Conservation (phyloP, 2,888 invertebrate species). For the Thumatha senex region DNA sequence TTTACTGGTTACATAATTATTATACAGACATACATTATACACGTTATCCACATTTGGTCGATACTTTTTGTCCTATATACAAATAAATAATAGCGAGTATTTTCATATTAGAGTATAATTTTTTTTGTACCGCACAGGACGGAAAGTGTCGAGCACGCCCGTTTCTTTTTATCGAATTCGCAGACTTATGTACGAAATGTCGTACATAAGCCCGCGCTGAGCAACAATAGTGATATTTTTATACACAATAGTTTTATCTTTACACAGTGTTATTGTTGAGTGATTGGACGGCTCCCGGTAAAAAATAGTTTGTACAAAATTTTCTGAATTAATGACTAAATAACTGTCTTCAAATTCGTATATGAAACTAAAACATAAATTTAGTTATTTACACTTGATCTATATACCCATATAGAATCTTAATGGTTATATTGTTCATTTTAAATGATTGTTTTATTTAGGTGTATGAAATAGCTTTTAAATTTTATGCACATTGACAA, state of each 20-base stretch:
- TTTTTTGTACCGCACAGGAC: constrained; percentile 65
- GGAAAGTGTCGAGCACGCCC: constrained; percentile 56
- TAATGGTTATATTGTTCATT: constrained; percentile 20
- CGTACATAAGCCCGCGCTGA: constrained; percentile 46
- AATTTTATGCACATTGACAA: constrained; percentile 19
- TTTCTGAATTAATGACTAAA: constrained; percentile 59
- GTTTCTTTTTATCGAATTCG: constrained; percentile 68
- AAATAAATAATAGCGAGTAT: constrained; percentile 63
- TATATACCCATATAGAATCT: constrained; percentile 32
- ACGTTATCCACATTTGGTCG: constrained; percentile 63
- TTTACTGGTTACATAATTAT: constrained; percentile 81
- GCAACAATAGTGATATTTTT: constrained; percentile 80
- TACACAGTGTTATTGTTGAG: constrained; percentile 81
- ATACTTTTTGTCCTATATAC: constrained; percentile 55
- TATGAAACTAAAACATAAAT: constrained; percentile 40
- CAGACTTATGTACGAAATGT: constrained; percentile 44
- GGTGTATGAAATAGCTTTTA: constrained; percentile 26
- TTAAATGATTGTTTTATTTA: constrained; percentile 19
- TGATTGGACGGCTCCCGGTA: constrained; percentile 81
- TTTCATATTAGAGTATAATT: constrained; percentile 74
- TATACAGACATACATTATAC: constrained; percentile 73
- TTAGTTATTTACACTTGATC: constrained; percentile 33
- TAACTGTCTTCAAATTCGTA: constrained; percentile 56
- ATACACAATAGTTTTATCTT: constrained; percentile 82
- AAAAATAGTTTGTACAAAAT: constrained; percentile 75